Evolutionary conservation across 2,888 invertebrate species (phyloP), one percentile per base, ranked within the genome.

Genomic region (Cryptus armator): DNA sequence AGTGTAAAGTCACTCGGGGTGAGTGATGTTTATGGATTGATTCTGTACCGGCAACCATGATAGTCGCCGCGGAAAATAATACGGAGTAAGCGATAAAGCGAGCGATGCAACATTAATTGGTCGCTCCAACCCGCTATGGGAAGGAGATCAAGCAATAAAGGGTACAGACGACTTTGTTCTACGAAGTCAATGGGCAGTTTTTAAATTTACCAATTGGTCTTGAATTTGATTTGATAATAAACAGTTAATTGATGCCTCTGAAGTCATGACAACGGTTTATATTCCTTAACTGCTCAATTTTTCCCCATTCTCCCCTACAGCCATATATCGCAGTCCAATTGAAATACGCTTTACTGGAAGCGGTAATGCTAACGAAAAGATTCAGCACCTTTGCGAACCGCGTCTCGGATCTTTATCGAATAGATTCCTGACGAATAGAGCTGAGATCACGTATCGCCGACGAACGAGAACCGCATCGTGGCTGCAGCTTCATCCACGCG

Each of bases 11-110:
- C 67, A 68, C 72, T 16, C 44, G 59, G 68, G 51, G 1, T 68
- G 81, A 84, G 29, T 44, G 75, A 81, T 76, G 71, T 56, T 81
- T 67, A 75, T 78, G 68, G 84, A 81, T 81, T 74, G 81, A 78
- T 78, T 74, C 53, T 24, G 37, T 19, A 12, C 72, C 29, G 68
- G 43, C 29, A 43, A 80, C 76, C 59, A 43, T 44, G 24, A 59
- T 68, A 67, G 67, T 16, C 16, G 29, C n/a, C 32, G 19, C 43
- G 14, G 62, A 62, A 53, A 74, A 37, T 32, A 59, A 4, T 24
- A 5, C 59, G n/a, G 14, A 59, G 59, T 14, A 14, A 59, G 32
- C 59, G 59, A 59, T 59, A 29, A 59, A 29, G n/a, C 14, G 24
- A 29, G 29, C 59, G 29, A 62, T 62, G 29, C 59, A 6, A 24